These are phyloP conservation scores for Aptenodytes patagonicus DNA, from an alignment of 2,113 vertebrate genomes.

Conservation along the genomic window DNA sequence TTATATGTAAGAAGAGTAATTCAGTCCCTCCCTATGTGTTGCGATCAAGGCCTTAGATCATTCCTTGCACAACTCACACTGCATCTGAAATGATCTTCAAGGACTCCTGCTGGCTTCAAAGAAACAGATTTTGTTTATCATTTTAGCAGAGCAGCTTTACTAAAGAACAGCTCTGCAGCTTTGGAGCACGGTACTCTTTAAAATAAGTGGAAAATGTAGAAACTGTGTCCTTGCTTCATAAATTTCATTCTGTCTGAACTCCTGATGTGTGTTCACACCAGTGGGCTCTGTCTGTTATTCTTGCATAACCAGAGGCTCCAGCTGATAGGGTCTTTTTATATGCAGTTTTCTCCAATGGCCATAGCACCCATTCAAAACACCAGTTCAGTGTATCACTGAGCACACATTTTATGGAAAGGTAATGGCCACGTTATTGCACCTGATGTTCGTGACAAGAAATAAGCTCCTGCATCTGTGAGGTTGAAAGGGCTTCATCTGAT, in stretches of 20 bases:
- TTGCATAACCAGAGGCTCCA: neutral
- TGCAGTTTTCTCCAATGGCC: neutral
- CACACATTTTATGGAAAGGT: neutral
- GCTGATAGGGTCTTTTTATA: neutral
- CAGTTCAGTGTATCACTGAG: neutral
- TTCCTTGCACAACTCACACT: slow-evolving; percentile 48
- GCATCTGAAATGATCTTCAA: slow-evolving; percentile 63
- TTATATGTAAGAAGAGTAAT: slow-evolving; percentile 12
- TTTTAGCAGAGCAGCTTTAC: slow-evolving; percentile 66
- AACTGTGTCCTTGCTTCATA: slow-evolving; percentile 51
- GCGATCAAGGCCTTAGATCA: slow-evolving; percentile 50
- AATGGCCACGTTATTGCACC: neutral
- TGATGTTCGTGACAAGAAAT: neutral
- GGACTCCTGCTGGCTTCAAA: slow-evolving; percentile 64
- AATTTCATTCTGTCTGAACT: slow-evolving; percentile 44
- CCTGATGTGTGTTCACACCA: slow-evolving; percentile 36
- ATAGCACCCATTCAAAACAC: neutral
- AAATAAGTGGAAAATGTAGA: slow-evolving; percentile 52
- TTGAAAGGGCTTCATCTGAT: neutral
- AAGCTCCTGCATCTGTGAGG: neutral
- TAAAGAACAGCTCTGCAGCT: slow-evolving; percentile 63
- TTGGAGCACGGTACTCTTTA: slow-evolving; percentile 27
- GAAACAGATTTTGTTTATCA: slow-evolving; percentile 70
- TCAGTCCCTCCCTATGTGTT: slow-evolving; percentile 31
- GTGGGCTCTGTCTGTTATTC: neutral